These are phyloP conservation scores for Apodemia zela DNA, from an alignment of 2,888 invertebrate genomes.

Conservation along the genomic window DNA sequence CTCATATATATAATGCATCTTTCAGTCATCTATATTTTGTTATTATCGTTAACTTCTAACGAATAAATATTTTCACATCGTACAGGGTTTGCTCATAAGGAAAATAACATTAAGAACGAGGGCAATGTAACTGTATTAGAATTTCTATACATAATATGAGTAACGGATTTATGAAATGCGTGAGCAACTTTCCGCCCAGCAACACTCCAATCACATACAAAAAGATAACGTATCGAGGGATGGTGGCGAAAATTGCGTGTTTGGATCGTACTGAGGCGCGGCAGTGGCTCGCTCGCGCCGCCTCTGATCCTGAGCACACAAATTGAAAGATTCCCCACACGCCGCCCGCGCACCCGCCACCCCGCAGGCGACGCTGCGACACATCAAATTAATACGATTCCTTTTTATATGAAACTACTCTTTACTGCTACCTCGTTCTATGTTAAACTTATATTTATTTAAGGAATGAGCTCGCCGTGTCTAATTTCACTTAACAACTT, in stretches of 20 bases:
- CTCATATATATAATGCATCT: too few species aligned
- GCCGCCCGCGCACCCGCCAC: neutral
- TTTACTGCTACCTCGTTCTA: too few species aligned
- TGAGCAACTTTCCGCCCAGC: too few species aligned
- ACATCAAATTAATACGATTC: neutral
- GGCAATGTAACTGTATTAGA: neutral
- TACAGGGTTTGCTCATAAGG: neutral
- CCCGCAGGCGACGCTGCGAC: neutral
- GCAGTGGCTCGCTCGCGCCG: constrained; percentile 1
- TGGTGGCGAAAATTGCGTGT: constrained; percentile 38
- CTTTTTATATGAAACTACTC: neutral
- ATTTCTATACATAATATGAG: neutral
- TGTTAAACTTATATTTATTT: too few species aligned
- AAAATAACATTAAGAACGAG: neutral
- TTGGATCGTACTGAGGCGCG: constrained; percentile 34
- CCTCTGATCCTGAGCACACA: neutral
- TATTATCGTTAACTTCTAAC: too few species aligned
- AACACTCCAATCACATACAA: constrained; percentile 21
- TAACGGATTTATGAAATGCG: neutral
- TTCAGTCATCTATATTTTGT: too few species aligned
- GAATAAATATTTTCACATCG: too few species aligned
- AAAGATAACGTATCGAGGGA: constrained; percentile 37
- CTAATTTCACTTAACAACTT: too few species aligned
- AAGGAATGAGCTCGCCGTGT: too few species aligned
- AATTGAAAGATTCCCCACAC: neutral